phyloP scores from a whole-genome alignment of 23 tunicate genomes.

The Aplidium turbinatum region DNA sequence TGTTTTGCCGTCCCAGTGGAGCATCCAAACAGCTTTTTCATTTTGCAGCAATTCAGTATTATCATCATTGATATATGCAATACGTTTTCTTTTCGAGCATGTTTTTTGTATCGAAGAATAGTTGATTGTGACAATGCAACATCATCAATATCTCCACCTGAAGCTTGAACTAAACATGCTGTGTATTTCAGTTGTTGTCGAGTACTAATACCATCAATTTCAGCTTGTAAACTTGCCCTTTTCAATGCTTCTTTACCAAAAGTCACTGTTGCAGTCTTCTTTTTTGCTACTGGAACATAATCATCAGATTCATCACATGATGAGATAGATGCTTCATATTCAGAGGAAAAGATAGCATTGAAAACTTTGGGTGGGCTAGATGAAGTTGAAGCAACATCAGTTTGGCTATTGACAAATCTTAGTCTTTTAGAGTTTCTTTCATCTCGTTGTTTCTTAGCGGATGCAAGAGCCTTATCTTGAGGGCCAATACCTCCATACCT shows the following conservation, averaged over 20 bases:
- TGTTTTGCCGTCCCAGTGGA: constrained; percentile 30
- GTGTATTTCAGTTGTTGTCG: constrained; percentile 15
- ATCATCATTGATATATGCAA: not conserved
- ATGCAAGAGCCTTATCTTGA: no score
- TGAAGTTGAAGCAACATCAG: no score
- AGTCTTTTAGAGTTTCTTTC: no score
- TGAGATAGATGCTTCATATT: no score
- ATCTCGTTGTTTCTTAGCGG: no score
- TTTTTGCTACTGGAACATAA: no score
- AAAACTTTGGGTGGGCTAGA: no score
- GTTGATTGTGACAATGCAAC: constrained; percentile 12
- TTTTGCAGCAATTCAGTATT: constrained; percentile 5
- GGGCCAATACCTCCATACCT: no score
- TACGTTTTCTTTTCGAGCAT: not conserved
- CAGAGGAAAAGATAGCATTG: no score
- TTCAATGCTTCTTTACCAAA: not conserved
- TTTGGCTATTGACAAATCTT: no score
- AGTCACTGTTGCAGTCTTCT: no score
- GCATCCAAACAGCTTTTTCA: constrained; percentile 7
- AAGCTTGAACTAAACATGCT: not conserved
- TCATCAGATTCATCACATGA: no score
- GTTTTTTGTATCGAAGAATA: constrained; percentile 18
- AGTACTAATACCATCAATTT: constrained; percentile 3
- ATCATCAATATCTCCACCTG: not conserved
- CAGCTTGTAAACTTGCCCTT: constrained; percentile 23